Base-by-base conservation (phyloP, 2,797 vertebrate species). In the Sebastes umbrosus region DNA sequence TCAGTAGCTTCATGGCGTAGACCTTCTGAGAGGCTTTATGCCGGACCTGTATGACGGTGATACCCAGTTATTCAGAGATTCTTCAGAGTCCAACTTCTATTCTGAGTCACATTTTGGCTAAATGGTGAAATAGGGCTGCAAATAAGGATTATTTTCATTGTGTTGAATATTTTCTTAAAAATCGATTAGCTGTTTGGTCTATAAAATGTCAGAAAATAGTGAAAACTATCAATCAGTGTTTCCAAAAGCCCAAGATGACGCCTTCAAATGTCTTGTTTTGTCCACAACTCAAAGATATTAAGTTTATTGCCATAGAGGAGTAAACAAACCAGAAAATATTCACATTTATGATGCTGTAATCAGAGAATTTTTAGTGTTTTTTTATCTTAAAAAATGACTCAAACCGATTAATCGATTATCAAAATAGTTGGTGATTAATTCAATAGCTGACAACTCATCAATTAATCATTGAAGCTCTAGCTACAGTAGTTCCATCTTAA, bases 1-100 rank as follows among this genome's bases (percentile, higher is more conserved):
- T 99, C 84, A 99, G 96, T 34, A 99, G 96, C 93, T 99, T 99
- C 99, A 99, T 98, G 75, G 99, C 99, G 72, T 99, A 99, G 84
- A 99, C 99, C 64, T 98, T 99, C 93, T 98, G 97, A 50, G 99
- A 98, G 76, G 95, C 95, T 95, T 97, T 99, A 90, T 99, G 99
- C 73, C 98, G 96, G 92, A 99, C 99, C 98, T 99, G 86, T 87
- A 73, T 4, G 34, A 34, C 2, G 8, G 34, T 1, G 32, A 65
- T 1, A 52, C n/a, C 1, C 7, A 16, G 29, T 59, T 9, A 72
- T 32, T 67, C 13, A 77, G 6, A 39, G 34, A 50, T 62, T 43
- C 5, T n/a, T 24, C 22, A 34, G 6, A 58, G 3, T 39, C 5
- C 7, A 43, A 62, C 24, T 52, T 59, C 10, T 22, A 60, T 31